Base-by-base conservation (phyloP, 1,140 invertebrate species). In the Tetragnatha versicolor region DNA sequence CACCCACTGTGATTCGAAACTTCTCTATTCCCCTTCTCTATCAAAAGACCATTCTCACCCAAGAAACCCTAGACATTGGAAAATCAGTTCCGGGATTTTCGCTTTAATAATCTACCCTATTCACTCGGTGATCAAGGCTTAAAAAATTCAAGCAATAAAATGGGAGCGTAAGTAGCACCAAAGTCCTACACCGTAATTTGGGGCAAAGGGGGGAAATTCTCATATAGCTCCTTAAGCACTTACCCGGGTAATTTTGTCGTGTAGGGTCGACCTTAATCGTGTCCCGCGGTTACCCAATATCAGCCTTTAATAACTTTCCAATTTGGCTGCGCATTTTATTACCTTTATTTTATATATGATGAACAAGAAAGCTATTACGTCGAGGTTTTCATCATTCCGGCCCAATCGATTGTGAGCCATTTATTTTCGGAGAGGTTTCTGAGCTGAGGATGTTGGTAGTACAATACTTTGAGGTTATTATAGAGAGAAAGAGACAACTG, bases 321-420 rank as follows among this genome's bases (percentile, higher is more conserved):
- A 76, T 76, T 76, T 76, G 73, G 73, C 60, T 51, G 22, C 73
- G 61, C 73, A 65, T 66, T 77, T 77, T 77, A 77, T 65, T 77
- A 77, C 73, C 73, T 77, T 77, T 77, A 77, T 77, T 77, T 77
- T 63, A 49, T 77, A 77, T 66, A 77, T 77, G 51, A 77, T 51
- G 73, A 53, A 61, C 31, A 14, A 10, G 31, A 42, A 77, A 66
- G 58, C 73, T 66, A 55, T 77, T 77, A 77, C 33, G 42, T 14
- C 27, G 22, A 39, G 39, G 39, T 33, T 49, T 66, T 77, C 60
- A 65, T 66, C 60, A 65, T 66, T 53, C 33, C 45, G 22, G 61
- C 55, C 66, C 51, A 77, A 77, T 77, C 73, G 73, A 77, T 77
- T 65, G 73, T 63, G 61, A 53, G 42, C 61, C 73, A 77, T 77